Base-by-base conservation (phyloP, 2,113 vertebrate species). In the Chinchilla lanigera region DNA sequence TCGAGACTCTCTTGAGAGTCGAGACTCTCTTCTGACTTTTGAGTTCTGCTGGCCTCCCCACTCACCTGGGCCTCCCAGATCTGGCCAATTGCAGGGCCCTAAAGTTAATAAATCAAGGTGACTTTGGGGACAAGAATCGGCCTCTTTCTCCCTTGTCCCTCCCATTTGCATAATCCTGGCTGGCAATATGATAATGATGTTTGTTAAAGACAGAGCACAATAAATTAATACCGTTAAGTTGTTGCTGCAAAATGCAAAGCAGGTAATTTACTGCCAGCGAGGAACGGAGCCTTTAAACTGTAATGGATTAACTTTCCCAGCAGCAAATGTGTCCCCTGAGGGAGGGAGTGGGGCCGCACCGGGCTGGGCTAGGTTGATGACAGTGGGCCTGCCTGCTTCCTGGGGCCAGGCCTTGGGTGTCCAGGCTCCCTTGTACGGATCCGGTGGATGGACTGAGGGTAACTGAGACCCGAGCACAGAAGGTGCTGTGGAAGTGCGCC, bases 151-250 rank as follows among this genome's bases (percentile, higher is more conserved):
- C 95, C 98, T 87, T 90, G 98, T 97, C 93, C 63, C 98, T 96
- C 94, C 94, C 95, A 99, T 99, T 99, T 99, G 98, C 99, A 99
- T 99, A 99, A 99, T 99, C 98, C 98, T 98, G 95, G 98, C 98
- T 98, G 98, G 98, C 98, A 98, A 98, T 98, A 98, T 98, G 98
- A 98, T 99, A 99, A 99, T 98, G 95, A 98, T 99, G 98, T 99
- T 99, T 99, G 98, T 98, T 99, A 99, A 99, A 99, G 98, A 98
- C 98, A 98, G 98, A 98, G 97, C 97, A 98, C 98, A 98, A 98
- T 99, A 98, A 99, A 99, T 99, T 99, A 98, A 99, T 98, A 98
- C 98, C 95, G 98, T 98, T 98, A 98, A 98, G 98, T 98, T 98
- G 98, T 98, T 98, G 95, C 98, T 97, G 98, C 97, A 97, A 98